Evolutionary conservation across 2,797 vertebrate genomes (phyloP).

Genomic region (Sebastes dallii): DNA sequence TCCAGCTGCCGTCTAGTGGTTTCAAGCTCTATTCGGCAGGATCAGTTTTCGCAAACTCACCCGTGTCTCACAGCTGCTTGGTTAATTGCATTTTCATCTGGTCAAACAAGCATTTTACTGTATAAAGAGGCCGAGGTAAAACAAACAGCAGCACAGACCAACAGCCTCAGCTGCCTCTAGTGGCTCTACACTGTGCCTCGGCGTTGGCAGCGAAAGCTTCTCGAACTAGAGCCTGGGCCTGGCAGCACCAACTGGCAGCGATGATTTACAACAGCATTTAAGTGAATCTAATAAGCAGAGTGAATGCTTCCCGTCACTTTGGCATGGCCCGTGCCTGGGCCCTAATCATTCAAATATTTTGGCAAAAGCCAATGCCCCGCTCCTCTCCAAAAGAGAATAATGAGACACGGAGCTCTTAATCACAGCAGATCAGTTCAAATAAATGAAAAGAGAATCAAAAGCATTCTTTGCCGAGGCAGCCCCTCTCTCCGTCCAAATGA

Average conservation of each 20-base stretch:
- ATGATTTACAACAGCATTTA: slow-evolving; percentile 93
- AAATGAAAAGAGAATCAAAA: slow-evolving; percentile 98
- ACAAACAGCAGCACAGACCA: slow-evolving; percentile 65
- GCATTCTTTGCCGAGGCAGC: slow-evolving; percentile 88
- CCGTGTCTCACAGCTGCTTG: slow-evolving; percentile 48
- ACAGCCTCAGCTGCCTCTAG: slow-evolving; percentile 62
- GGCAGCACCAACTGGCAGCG: slow-evolving; percentile 82
- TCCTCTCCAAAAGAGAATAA: slow-evolving; percentile 81
- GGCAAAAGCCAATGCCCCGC: slow-evolving; percentile 88
- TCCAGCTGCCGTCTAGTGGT: slow-evolving; percentile 55
- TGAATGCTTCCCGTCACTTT: slow-evolving; percentile 92
- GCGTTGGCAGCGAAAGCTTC: slow-evolving; percentile 74
- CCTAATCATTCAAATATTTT: slow-evolving; percentile 99
- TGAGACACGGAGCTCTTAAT: slow-evolving; percentile 92
- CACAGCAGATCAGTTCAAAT: slow-evolving; percentile 97
- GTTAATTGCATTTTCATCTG: slow-evolving; percentile 58
- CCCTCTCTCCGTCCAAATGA: slow-evolving; percentile 89
- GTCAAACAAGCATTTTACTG: slow-evolving; percentile 61
- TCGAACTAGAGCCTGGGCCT: slow-evolving; percentile 69
- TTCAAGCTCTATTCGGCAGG: slow-evolving; percentile 39
- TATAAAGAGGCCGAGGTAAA: slow-evolving; percentile 58
- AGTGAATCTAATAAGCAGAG: slow-evolving; percentile 94
- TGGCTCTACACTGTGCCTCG: slow-evolving; percentile 57
- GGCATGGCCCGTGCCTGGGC: slow-evolving; percentile 87
- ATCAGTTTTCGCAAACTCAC: slow-evolving; percentile 47